Evolutionary conservation across 2,797 vertebrate genomes (phyloP).

Genomic region (Artibeus lituratus): DNA sequence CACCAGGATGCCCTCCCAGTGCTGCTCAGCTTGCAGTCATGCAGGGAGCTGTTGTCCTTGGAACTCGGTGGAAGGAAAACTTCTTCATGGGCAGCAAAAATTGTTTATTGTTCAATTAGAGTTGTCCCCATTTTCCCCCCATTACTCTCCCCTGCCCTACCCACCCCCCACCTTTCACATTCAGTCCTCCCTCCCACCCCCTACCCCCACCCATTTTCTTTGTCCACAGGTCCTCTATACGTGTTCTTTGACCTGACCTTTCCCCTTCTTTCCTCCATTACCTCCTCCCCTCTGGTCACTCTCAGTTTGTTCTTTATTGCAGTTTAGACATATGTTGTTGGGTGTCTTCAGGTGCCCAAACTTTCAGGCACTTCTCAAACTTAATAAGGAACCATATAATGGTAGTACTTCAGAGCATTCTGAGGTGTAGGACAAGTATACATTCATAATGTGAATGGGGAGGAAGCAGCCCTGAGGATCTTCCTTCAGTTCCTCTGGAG

Average conservation of each 20-base stretch:
- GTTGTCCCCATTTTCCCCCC: too few relatives aligned
- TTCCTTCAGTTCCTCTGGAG: slow-evolving; percentile 73
- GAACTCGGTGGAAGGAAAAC: slow-evolving; percentile 95
- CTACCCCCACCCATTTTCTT: too few relatives aligned
- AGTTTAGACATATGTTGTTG: slow-evolving; percentile 78
- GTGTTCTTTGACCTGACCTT: too few relatives aligned
- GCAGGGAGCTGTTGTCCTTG: slow-evolving; percentile 94
- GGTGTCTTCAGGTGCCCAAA: slow-evolving; percentile 82
- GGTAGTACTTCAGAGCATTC: slow-evolving; percentile 71
- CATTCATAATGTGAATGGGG: slow-evolving; percentile 69
- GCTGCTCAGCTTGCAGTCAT: slow-evolving; percentile 96
- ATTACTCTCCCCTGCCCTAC: too few relatives aligned
- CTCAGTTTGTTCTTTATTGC: slow-evolving; percentile 31
- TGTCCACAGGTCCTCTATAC: too few relatives aligned
- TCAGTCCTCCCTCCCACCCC: too few relatives aligned
- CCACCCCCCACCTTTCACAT: too few relatives aligned
- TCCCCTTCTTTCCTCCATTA: too few relatives aligned
- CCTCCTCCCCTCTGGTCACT: too few relatives aligned
- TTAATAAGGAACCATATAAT: slow-evolving; percentile 69
- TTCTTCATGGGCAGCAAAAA: slow-evolving; percentile 91
- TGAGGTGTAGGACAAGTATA: slow-evolving; percentile 69
- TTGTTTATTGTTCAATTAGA: too few relatives aligned
- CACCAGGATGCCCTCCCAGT: slow-evolving; percentile 94
- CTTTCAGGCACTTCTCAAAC: slow-evolving; percentile 75
- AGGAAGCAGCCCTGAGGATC: slow-evolving; percentile 68